Conservation (phyloP, 2,113 vertebrate genomes). For the Antechinus flavipes region DNA sequence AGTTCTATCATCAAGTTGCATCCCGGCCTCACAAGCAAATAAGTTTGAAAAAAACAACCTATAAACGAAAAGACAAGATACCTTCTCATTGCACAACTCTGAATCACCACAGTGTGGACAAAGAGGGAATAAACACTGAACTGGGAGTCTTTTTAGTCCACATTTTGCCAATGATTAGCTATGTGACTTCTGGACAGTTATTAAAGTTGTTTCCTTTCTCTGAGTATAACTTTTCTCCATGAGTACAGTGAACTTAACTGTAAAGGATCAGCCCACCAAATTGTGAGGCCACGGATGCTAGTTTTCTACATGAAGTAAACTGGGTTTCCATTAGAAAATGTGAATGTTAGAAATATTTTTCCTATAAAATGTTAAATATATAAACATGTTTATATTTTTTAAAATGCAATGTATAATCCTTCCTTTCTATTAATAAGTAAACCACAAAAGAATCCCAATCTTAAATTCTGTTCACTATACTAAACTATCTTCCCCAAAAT, state of each 20-base stretch:
- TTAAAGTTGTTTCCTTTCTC: neutral
- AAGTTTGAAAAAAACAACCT: neutral
- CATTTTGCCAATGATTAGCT: neutral
- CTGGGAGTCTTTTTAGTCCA: neutral
- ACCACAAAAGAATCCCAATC: neutral
- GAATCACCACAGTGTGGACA: neutral
- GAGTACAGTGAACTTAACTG: neutral
- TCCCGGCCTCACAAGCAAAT: neutral
- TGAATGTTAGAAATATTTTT: neutral
- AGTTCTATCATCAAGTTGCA: constrained; percentile 20
- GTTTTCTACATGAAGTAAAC: neutral
- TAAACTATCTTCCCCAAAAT: too few relatives aligned
- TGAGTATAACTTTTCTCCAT: neutral
- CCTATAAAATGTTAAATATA: neutral
- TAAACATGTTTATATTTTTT: neutral
- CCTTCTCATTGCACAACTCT: neutral
- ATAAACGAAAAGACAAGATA: neutral
- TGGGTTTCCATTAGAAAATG: neutral
- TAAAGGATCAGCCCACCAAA: neutral
- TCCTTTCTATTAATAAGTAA: neutral
- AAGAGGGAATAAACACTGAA: neutral
- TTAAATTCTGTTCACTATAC: too few relatives aligned
- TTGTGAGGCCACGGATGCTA: neutral
- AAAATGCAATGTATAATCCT: neutral
- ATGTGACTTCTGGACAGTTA: neutral